phyloP scores from a whole-genome alignment of 2,797 vertebrate genomes.

The Toxotes lorentzi region DNA sequence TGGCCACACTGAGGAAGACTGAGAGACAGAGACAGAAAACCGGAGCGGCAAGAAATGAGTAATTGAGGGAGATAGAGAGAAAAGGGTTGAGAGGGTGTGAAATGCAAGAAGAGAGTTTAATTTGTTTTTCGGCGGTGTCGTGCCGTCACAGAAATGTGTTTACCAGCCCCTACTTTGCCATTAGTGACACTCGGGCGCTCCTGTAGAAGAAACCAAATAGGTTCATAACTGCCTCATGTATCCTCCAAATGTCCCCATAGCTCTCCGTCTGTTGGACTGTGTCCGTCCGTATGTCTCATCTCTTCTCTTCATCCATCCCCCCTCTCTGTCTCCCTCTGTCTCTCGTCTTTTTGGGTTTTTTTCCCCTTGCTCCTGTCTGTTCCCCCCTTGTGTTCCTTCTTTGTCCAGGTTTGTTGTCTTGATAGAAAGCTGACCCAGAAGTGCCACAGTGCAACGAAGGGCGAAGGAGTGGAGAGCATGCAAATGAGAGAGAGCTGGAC shows the following conservation, averaged over 20 bases:
- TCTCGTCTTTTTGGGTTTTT: slow-evolving; percentile 9
- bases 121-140: slow-evolving; percentile 80
- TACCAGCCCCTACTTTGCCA: slow-evolving; percentile 83
- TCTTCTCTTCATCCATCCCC: slow-evolving; percentile 64
- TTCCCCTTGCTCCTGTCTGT: slow-evolving; percentile 6
- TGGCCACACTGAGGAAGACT: slow-evolving; percentile 25
- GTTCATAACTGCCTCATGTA: slow-evolving; percentile 84
- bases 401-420: slow-evolving; percentile 39
- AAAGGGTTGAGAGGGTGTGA: slow-evolving; percentile 80
- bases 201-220: slow-evolving; percentile 82
- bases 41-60: slow-evolving; percentile 65
- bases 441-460: slow-evolving; percentile 47
- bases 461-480: slow-evolving; percentile 36
- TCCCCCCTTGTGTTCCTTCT: slow-evolving; percentile 26
- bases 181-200: slow-evolving; percentile 83
- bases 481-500: slow-evolving; percentile 36
- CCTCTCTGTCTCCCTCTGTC: slow-evolving; percentile 31
- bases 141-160: slow-evolving; percentile 82
- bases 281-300: slow-evolving; percentile 76
- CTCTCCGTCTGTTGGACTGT: slow-evolving; percentile 79
- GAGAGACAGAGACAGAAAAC: slow-evolving; percentile 51
- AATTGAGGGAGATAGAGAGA: slow-evolving; percentile 71
- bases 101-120: slow-evolving; percentile 80
- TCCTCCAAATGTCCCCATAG: slow-evolving; percentile 83
- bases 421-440: slow-evolving; percentile 56